Percentiles rank a stretch among this genome's conserved stretches.
phyloP scores from a whole-genome alignment of 2,113 vertebrate species.

The Mobula birostris region DNA sequence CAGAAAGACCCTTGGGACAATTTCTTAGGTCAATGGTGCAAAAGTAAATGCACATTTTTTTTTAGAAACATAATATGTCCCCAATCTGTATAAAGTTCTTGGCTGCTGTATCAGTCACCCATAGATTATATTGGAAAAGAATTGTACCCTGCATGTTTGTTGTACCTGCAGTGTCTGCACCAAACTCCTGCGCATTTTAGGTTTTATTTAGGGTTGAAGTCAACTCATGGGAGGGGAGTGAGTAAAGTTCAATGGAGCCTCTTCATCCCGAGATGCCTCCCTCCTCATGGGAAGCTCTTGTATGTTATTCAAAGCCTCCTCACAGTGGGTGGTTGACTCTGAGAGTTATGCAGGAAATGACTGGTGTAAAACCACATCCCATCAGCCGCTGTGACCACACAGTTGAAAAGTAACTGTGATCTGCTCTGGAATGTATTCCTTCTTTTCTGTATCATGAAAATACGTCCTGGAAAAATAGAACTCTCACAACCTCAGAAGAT shows the following conservation, averaged over 20 bases:
- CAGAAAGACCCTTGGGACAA: neutral
- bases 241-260: neutral
- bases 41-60: neutral
- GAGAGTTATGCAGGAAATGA: neutral
- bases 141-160: neutral
- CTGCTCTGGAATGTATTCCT: neutral
- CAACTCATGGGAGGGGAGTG: neutral
- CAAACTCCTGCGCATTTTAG: too few species aligned
- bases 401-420: neutral
- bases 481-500: neutral
- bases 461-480: neutral
- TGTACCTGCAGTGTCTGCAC: neutral
- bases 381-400: conserved; percentile 11
- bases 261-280: neutral
- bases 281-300: neutral
- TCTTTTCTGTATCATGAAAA: neutral
- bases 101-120: neutral
- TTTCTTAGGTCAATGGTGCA: neutral
- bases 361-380: conserved; percentile 26
- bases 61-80: neutral
- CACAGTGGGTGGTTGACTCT: neutral
- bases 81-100: neutral
- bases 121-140: neutral
- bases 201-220: neutral
- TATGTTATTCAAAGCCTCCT: neutral